Base-by-base conservation (phyloP, 2,113 vertebrate genomes). In the Tragulus kanchil region DNA sequence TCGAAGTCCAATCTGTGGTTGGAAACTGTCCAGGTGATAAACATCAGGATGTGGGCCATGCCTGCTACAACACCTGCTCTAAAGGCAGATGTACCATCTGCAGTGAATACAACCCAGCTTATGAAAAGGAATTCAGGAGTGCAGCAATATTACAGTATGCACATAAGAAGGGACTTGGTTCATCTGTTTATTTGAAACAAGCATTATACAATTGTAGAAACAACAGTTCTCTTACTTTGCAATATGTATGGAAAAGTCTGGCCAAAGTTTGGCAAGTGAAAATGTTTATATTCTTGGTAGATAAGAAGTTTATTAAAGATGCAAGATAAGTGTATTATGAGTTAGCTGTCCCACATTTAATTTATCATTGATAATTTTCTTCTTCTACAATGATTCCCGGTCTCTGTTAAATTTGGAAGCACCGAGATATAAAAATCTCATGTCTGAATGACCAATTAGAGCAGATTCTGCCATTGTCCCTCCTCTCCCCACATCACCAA, bases 1-100 rank as follows among this genome's bases (percentile, higher is more conserved):
- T 95, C 65, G 45, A 95, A 96, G 88, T 95, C 82, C 97, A 94
- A 82, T 90, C 83, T 97, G 96, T 85, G 73, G 45, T 90, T 95
- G 97, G 94, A 97, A 98, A 81, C 62, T 42, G 83, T 97, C 98
- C 93, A 96, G 90, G 58, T 73, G 67, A 69, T 84, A 97, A 96
- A 93, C 79, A 10, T 65, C 58, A 71, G 81, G 62, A 96, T 79
- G 25, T 78, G 90, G 95, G 62, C 75, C 58, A 96, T 75, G 91
- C 54, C 56, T 65, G 65, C 69, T 12, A 23, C 31, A 97, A 96
- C 96, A 96, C 93, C 95, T 98, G 97, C 91, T 96, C 90, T 77
- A 50, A 65, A 89, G 58, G 92, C 97, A 94, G 90, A 93, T 67
- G 75, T 58, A 86, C 89, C 96, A 97, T 94, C 96, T 97, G 96